Percentiles rank a stretch among this genome's conserved stretches.
Conservation (phyloP, 1,140 invertebrate species). For the Mactra quadrangularis region DNA sequence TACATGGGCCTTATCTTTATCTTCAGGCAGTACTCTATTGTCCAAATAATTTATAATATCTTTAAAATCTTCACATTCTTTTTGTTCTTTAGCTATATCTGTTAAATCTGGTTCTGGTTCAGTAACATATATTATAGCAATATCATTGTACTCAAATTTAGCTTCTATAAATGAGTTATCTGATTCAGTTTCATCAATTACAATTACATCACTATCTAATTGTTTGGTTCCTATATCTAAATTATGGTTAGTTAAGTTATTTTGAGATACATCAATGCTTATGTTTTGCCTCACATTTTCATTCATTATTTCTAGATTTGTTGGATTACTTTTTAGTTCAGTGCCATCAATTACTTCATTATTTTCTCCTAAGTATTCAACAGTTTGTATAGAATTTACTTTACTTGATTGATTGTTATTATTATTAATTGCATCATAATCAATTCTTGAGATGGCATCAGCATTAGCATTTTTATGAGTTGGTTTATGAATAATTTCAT, state of each 20-base stretch:
- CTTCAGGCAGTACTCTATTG: constrained; percentile 31
- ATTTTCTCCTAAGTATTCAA: background rate
- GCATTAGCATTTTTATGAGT: constrained; percentile 8
- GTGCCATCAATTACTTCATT: background rate
- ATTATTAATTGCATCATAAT: too few relatives aligned
- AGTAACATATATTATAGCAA: background rate
- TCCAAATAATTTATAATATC: constrained; percentile 47
- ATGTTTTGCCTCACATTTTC: background rate
- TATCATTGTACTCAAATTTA: background rate
- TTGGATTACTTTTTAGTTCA: too few relatives aligned
- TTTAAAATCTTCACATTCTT: constrained; percentile 59
- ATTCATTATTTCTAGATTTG: background rate
- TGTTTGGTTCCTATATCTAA: background rate
- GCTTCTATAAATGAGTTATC: too few relatives aligned
- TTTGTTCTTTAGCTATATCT: constrained; percentile 34
- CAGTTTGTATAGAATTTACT: too few relatives aligned
- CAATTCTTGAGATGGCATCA: constrained; percentile 22
- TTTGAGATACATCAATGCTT: background rate
- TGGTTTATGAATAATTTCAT: background rate
- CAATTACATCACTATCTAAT: too few relatives aligned
- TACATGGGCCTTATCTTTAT: constrained; percentile 3
- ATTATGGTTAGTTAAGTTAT: background rate
- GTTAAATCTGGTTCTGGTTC: background rate
- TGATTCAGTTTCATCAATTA: too few relatives aligned
- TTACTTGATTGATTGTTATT: too few relatives aligned